phyloP scores from a whole-genome alignment of 2,888 invertebrate genomes.

The Charanyca ferruginea region DNA sequence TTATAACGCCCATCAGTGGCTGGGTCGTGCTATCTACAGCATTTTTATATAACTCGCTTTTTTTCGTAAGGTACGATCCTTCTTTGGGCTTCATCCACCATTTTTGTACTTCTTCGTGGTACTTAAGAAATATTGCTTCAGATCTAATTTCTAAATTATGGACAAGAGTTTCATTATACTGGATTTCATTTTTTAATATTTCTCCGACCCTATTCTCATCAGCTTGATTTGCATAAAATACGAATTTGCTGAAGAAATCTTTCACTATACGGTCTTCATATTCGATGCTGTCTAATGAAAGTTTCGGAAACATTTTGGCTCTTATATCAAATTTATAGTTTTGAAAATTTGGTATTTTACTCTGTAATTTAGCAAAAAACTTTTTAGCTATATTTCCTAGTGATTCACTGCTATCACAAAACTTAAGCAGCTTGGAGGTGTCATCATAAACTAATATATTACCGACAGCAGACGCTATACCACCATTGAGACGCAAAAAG shows the following conservation, averaged over 20 bases:
- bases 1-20: not conserved
- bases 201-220: conserved; percentile 31
- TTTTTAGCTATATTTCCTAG: conserved; percentile 17
- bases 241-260: too few species aligned
- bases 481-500: conserved; percentile 25
- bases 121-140: conserved; percentile 36
- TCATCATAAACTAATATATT: conserved; percentile 35
- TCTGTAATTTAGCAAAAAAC: too few species aligned
- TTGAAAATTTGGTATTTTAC: too few species aligned
- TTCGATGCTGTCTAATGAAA: too few species aligned
- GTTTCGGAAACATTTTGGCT: conserved; percentile 33
- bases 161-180: not conserved
- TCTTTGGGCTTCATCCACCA: conserved; percentile 41
- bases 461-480: conserved; percentile 47
- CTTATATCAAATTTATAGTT: conserved; percentile 26
- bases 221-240: conserved; percentile 46
- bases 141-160: conserved; percentile 13
- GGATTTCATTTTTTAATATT: conserved; percentile 23
- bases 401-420: conserved; percentile 11
- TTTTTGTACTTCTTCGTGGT: conserved; percentile 41
- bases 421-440: conserved; percentile 10
- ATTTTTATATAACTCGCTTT: conserved; percentile 12
- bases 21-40: conserved; percentile 8
- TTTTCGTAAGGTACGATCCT: conserved; percentile 34
- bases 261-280: too few species aligned